phyloP scores from a whole-genome alignment of 2,113 vertebrate species.

The Progne subis region DNA sequence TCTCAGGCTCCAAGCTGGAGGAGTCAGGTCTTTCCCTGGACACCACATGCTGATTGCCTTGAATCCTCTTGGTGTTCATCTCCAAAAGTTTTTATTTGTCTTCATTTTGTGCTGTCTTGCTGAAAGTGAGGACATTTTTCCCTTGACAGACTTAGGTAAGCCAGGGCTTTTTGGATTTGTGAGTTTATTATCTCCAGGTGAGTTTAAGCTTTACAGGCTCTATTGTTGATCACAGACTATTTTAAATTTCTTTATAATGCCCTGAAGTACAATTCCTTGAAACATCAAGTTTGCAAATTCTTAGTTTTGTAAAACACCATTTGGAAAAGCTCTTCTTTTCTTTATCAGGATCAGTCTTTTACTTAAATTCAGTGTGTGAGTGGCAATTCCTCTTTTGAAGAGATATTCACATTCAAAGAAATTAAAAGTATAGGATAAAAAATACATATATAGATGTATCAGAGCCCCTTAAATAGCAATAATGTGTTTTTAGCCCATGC shows the following conservation, averaged over 20 bases:
- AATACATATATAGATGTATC: neutral
- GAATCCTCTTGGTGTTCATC: neutral
- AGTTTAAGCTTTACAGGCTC: neutral
- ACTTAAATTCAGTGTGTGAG: neutral
- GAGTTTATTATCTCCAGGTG: neutral
- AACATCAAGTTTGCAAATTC: neutral
- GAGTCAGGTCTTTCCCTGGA: neutral
- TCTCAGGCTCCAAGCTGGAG: neutral
- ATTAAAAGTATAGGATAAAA: neutral
- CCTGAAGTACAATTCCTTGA: neutral
- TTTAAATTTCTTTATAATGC: neutral
- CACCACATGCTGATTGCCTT: neutral
- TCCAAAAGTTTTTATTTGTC: neutral
- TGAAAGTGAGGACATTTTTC: neutral
- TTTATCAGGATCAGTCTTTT: neutral
- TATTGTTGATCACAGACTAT: neutral
- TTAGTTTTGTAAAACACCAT: neutral
- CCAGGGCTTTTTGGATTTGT: neutral
- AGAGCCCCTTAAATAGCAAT: rapidly evolving
- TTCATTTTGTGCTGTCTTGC: neutral
- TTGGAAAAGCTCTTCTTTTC: neutral
- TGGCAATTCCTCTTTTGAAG: neutral
- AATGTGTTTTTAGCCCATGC: neutral
- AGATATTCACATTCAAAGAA: neutral
- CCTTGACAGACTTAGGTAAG: neutral